These are phyloP conservation scores for Adelges cooleyi DNA, from an alignment of 1,140 invertebrate species.

Conservation along the genomic window DNA sequence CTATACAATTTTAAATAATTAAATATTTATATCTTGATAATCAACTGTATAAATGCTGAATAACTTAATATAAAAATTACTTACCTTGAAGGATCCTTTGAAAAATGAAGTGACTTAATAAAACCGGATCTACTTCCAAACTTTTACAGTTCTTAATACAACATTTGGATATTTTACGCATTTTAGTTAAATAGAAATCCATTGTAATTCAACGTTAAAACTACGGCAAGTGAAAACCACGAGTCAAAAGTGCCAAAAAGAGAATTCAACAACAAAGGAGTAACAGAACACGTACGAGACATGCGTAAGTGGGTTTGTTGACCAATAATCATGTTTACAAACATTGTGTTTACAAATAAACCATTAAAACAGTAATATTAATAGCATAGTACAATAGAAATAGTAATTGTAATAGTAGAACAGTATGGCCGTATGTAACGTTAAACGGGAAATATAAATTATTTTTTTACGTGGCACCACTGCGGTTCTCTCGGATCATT, in stretches of 20 bases:
- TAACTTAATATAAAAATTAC: neutral
- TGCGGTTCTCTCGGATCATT: too few relatives aligned
- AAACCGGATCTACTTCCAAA: neutral
- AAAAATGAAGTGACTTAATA: neutral
- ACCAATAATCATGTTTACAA: neutral
- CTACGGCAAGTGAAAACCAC: neutral
- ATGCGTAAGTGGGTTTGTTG: neutral
- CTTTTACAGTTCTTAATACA: neutral
- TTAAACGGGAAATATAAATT: neutral
- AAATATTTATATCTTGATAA: too few relatives aligned
- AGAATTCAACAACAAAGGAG: too few relatives aligned
- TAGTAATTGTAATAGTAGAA: too few relatives aligned
- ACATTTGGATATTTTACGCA: neutral
- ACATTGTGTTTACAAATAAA: neutral
- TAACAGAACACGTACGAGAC: neutral
- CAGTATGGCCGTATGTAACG: neutral
- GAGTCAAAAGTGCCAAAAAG: too few relatives aligned
- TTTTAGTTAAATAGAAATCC: neutral
- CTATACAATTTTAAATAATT: neutral
- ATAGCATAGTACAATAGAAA: too few relatives aligned
- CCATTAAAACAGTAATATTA: neutral
- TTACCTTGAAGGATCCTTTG: neutral
- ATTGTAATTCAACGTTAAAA: neutral
- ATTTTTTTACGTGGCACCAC: neutral
- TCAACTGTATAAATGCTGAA: neutral